phyloP scores from a whole-genome alignment of 2,113 vertebrate species.

The Ctenodactylus gundi region DNA sequence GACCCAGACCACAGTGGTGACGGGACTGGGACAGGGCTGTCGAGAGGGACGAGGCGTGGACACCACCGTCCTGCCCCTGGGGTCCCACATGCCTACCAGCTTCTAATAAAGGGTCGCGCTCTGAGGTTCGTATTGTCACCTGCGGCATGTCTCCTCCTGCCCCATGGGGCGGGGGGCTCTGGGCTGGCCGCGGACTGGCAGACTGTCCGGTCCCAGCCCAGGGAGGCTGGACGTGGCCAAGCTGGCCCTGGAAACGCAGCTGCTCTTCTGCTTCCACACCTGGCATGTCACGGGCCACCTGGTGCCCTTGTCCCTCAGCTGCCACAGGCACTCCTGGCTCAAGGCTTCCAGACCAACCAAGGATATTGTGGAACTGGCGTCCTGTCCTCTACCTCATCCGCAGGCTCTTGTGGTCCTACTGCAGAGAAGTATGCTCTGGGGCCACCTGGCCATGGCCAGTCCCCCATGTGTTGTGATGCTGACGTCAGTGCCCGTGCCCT shows the following conservation, averaged over 20 bases:
- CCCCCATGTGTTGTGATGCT: too few species aligned
- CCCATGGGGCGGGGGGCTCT: neutral
- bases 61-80: too few species aligned
- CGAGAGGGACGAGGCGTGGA: neutral
- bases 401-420: neutral
- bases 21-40: too few species aligned
- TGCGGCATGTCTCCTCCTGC: neutral
- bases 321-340: neutral
- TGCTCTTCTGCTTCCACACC: too few species aligned
- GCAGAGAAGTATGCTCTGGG: neutral
- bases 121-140: neutral
- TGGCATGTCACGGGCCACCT: neutral
- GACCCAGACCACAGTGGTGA: neutral
- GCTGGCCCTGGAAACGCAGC: too few species aligned
- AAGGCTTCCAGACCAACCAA: neutral
- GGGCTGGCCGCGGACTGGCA: too few species aligned
- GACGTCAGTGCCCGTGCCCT: neutral
- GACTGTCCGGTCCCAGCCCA: too few species aligned
- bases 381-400: constrained; percentile 52
- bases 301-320: neutral
- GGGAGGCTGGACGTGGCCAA: neutral
- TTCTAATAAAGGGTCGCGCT: neutral
- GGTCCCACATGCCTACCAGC: neutral
- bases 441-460: rapidly evolving
- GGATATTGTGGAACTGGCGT: neutral